A percentile compares a stretch with the other conserved stretches of the same genome.
These are phyloP conservation scores for Zosterops japonicus DNA, from an alignment of 2,113 vertebrate genomes.

Conservation along the genomic window DNA sequence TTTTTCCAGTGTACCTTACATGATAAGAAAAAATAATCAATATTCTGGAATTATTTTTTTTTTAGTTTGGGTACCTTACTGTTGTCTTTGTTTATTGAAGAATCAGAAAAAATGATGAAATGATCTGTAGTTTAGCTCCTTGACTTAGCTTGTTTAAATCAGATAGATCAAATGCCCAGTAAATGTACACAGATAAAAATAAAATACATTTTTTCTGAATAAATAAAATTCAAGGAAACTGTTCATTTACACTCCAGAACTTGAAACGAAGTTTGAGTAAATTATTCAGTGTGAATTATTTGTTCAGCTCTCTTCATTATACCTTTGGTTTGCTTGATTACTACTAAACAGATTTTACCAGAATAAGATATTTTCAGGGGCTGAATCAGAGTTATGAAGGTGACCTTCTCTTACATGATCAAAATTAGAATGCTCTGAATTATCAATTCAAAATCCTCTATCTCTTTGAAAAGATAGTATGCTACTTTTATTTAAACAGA, in stretches of 20 bases:
- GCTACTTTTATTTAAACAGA: neutral
- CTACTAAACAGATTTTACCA: constrained; percentile 11
- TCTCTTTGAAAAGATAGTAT: neutral
- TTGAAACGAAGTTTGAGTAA: neutral
- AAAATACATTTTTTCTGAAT: neutral
- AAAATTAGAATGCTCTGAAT: neutral
- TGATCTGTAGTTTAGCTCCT: neutral
- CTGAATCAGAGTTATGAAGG: neutral
- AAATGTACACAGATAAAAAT: neutral
- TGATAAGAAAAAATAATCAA: neutral
- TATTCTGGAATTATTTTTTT: neutral
- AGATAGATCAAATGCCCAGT: neutral
- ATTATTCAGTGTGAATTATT: constrained; percentile 69
- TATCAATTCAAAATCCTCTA: neutral
- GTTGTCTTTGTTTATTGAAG: neutral
- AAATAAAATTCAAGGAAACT: constrained; percentile 6
- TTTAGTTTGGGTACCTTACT: accelerated
- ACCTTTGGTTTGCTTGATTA: constrained; percentile 44
- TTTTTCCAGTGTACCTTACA: neutral
- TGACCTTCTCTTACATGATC: neutral
- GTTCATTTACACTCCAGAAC: neutral
- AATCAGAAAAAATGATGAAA: neutral
- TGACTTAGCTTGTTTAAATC: neutral
- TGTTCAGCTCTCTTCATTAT: constrained; percentile 54
- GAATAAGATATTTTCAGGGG: neutral